phyloP scores from a whole-genome alignment of 1,140 invertebrate species.

The Ceratina japonica region DNA sequence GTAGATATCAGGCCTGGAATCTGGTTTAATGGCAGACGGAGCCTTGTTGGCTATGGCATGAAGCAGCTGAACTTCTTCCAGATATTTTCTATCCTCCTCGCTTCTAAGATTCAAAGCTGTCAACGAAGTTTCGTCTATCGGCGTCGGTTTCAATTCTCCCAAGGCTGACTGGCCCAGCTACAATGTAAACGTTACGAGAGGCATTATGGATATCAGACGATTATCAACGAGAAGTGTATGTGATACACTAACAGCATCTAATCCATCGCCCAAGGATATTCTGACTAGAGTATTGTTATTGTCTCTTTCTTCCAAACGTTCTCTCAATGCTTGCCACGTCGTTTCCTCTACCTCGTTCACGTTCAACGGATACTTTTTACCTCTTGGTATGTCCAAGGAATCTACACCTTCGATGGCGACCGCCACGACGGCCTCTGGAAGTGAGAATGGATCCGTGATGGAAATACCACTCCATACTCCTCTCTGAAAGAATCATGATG shows the following conservation, averaged over 20 bases:
- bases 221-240: no score
- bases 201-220: no score
- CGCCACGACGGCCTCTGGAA: slow-evolving; percentile 88
- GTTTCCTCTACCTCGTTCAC: slow-evolving; percentile 84
- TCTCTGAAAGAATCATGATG: slow-evolving; percentile 77
- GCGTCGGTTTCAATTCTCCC: slow-evolving; percentile 80
- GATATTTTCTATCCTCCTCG: slow-evolving; percentile 84
- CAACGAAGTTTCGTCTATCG: slow-evolving; percentile 68
- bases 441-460: slow-evolving; percentile 86
- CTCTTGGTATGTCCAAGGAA: slow-evolving; percentile 75
- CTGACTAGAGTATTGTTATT: slow-evolving; percentile 82
- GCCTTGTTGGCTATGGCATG: slow-evolving; percentile 82
- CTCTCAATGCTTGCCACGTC: slow-evolving; percentile 82
- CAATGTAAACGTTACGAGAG: no score
- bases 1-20: slow-evolving; percentile 83
- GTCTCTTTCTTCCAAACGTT: slow-evolving; percentile 81
- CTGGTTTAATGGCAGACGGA: slow-evolving; percentile 76
- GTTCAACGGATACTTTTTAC: slow-evolving; percentile 81
- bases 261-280: slow-evolving; percentile 83
- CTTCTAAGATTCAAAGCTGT: slow-evolving; percentile 67
- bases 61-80: slow-evolving; percentile 83
- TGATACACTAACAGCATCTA: slow-evolving; percentile 81
- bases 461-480: slow-evolving; percentile 86
- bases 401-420: slow-evolving; percentile 86
- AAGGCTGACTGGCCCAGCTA: slow-evolving; percentile 76